These are phyloP conservation scores for Pterois miles DNA, from an alignment of 2,797 vertebrate genomes.

Conservation along the genomic window DNA sequence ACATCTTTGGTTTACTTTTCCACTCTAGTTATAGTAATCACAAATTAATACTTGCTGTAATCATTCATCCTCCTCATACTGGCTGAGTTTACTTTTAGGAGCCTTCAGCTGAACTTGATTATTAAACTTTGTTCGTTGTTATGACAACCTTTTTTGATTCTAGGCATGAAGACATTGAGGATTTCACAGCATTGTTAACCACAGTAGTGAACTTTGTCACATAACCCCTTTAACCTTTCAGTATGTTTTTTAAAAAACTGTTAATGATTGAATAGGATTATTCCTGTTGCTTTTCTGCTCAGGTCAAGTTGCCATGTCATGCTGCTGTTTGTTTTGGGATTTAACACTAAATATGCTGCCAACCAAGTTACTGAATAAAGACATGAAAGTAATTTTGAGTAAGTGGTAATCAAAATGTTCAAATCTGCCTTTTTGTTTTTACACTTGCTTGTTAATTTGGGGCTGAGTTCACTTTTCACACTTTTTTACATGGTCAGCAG, in stretches of 20 bases:
- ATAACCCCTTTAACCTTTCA: background rate
- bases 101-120: background rate
- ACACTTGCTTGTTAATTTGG: background rate
- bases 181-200: background rate
- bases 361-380: background rate
- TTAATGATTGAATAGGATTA: background rate
- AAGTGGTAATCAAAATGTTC: background rate
- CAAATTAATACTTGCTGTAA: background rate
- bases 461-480: too few species aligned
- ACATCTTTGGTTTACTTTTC: conserved; percentile 1
- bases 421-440: conserved; percentile 18
- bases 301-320: conserved; percentile 6
- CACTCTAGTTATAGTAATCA: too few species aligned
- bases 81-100: background rate
- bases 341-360: background rate
- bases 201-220: background rate
- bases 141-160: background rate
- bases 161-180: background rate
- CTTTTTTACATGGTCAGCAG: too few species aligned
- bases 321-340: background rate
- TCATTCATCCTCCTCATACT: background rate
- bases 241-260: background rate
- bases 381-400: background rate
- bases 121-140: background rate
- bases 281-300: background rate